Base-by-base conservation (phyloP, 2,797 vertebrate species). In the Microcaecilia unicolor region DNA sequence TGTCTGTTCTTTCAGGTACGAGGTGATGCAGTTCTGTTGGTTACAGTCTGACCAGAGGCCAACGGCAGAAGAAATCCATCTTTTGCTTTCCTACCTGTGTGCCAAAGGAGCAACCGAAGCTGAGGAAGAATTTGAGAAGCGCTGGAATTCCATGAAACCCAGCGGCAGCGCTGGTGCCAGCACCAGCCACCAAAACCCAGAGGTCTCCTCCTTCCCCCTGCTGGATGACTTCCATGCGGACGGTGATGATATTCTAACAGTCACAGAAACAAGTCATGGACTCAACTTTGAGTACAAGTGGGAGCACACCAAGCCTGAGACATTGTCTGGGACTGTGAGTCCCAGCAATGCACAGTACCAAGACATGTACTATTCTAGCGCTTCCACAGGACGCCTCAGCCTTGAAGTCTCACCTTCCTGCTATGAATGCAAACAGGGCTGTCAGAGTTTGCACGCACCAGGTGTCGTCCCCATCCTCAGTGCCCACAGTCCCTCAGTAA, bases 1-100 rank as follows among this genome's bases (percentile, higher is more conserved):
- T 8, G 8, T 8, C 3, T 43, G 7, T 32, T 6, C 2, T 1
- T 8, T 13, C 75, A 99, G 96, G 96, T 98, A 90, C 4, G 96
- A 99, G 64, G 96, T 98, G 56, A 95, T 98, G 95, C 95, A 98
- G 78, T 95, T 97, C 76, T 99, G 96, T 72, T 99, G 96, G 96
- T 85, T 99, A 39, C 93, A 93, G 69, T 86, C 93, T 0, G 90
- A 96, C 41, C 95, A 98, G 78, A 86, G 95, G 34, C 96, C 96
- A 17, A 94, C 76, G 0, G 89, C 89, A 0, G 93, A 98, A 60
- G 96, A 99, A 50, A 93, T 99, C 13, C 91, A 97, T 57, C 61
- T 98, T 49, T 75, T 99, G 58, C 87, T 99, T 50, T 91, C 87
- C 55, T 97, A 96, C 58, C 75, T 99, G 25, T 93, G 91, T 4